phyloP scores from a whole-genome alignment of 2,797 vertebrate species.

The Sus cebifrons region DNA sequence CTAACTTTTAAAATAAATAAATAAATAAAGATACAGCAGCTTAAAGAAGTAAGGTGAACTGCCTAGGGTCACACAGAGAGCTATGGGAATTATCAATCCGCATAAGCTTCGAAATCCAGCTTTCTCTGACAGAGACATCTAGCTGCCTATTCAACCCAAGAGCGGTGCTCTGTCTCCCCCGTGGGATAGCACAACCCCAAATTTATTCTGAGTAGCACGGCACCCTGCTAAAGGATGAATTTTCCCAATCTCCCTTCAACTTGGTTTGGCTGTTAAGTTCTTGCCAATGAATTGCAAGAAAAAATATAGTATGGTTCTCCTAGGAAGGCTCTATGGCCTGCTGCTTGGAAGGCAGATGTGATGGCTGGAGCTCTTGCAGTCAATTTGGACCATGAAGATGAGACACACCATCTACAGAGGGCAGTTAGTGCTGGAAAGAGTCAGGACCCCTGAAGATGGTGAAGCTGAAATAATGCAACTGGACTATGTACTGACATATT shows the following conservation, averaged over 20 bases:
- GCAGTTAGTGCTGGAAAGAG: background rate
- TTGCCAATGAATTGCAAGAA: background rate
- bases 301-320: background rate
- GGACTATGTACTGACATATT: background rate
- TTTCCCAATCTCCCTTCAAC: background rate
- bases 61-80: background rate
- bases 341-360: slow-evolving; percentile 11
- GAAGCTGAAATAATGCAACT: background rate
- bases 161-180: background rate
- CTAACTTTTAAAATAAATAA: background rate
- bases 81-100: background rate
- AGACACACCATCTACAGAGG: background rate
- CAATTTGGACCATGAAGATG: background rate
- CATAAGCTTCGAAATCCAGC: background rate
- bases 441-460: background rate
- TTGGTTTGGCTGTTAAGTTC: background rate
- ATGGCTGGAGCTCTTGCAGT: background rate
- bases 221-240: background rate
- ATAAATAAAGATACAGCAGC: background rate
- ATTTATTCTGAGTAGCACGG: background rate
- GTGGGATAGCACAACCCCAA: background rate
- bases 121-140: background rate
- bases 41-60: background rate
- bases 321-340: background rate
- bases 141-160: background rate